phyloP scores from a whole-genome alignment of 2,113 vertebrate genomes.

The Phoxinus phoxinus region DNA sequence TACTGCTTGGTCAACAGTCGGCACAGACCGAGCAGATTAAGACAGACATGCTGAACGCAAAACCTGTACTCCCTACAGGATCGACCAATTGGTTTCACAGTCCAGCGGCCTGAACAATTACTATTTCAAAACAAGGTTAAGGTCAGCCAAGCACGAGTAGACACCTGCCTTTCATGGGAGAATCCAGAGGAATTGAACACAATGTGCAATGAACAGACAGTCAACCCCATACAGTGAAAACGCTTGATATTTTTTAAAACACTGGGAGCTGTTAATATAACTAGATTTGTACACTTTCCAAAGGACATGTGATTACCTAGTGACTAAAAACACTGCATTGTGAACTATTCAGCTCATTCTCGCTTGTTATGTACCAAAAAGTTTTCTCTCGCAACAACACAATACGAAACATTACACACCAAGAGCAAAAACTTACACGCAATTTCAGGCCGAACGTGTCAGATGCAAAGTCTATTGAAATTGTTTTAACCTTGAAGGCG shows the following conservation, averaged over 20 bases:
- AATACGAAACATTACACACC: background rate
- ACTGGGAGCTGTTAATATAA: background rate
- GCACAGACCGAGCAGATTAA: conserved; percentile 35
- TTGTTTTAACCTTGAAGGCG: conserved; percentile 59
- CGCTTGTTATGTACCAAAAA: background rate
- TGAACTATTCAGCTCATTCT: background rate
- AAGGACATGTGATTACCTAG: background rate
- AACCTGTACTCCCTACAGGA: background rate
- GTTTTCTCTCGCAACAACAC: background rate
- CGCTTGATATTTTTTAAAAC: background rate
- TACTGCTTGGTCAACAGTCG: conserved; percentile 47
- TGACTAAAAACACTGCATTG: background rate
- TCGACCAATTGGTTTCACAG: conserved; percentile 19
- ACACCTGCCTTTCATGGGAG: conserved; percentile 14
- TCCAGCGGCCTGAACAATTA: background rate
- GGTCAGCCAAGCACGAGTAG: background rate
- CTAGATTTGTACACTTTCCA: background rate
- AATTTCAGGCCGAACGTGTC: conserved; percentile 46
- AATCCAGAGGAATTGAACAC: background rate
- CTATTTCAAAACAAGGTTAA: conserved; percentile 31
- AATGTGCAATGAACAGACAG: background rate
- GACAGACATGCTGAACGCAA: conserved; percentile 15
- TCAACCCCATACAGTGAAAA: background rate
- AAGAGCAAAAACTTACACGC: conserved; percentile 46
- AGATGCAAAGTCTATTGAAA: conserved; percentile 54